phyloP scores from a whole-genome alignment of 2,888 invertebrate species.

The Agonopterix heracliana region DNA sequence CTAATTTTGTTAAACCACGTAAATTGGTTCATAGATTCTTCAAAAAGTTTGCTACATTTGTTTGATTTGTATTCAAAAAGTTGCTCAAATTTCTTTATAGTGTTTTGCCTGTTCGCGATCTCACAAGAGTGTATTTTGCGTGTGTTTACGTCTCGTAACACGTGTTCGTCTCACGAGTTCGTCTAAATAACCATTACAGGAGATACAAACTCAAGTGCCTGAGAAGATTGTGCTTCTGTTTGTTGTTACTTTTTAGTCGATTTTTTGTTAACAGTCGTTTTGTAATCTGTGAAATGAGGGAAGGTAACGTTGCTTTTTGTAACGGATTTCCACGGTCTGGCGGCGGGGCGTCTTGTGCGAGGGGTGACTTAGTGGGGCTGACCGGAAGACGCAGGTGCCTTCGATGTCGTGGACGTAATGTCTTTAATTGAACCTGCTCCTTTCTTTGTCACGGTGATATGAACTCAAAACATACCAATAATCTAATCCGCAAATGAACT shows the following conservation, averaged over 20 bases:
- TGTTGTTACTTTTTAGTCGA: background rate
- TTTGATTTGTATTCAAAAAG: conserved; percentile 10
- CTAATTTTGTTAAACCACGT: conserved; percentile 15
- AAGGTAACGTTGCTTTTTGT: conserved; percentile 21
- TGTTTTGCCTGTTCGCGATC: conserved; percentile 23
- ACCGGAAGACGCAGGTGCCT: conserved; percentile 51
- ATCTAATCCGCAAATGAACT: no score
- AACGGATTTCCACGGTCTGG: conserved; percentile 66
- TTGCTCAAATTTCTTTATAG: conserved; percentile 10
- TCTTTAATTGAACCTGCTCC: background rate
- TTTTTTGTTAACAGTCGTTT: background rate
- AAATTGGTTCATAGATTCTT: background rate
- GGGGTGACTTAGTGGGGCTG: conserved; percentile 28
- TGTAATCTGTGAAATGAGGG: background rate
- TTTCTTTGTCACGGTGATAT: no score
- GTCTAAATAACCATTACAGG: conserved; percentile 23
- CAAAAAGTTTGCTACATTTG: conserved; percentile 1
- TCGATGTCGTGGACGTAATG: background rate
- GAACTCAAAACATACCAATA: no score
- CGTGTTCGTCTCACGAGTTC: conserved; percentile 21
- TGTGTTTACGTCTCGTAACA: conserved; percentile 41
- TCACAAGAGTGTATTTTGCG: conserved; percentile 28
- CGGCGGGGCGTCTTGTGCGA: conserved; percentile 51
- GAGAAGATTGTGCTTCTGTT: conserved; percentile 9
- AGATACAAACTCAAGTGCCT: conserved; percentile 17